Evolutionary conservation across 2,888 invertebrate species (phyloP), one percentile per base, ranked within the genome.

Genomic region (Lithophane ornitopus): DNA sequence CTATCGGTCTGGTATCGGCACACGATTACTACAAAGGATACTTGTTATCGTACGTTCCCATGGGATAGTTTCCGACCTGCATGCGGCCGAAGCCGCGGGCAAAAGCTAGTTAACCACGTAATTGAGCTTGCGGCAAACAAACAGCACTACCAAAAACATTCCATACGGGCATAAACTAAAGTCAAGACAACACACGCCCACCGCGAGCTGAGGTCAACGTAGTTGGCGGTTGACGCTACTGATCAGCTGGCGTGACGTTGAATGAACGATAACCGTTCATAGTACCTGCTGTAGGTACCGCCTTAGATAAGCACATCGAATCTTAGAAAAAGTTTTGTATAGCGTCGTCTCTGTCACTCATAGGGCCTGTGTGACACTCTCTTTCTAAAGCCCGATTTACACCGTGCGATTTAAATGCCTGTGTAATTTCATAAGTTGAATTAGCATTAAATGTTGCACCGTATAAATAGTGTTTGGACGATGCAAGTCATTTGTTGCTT

Each of bases 181-280:
- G 34, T 22, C 41, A 75, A 66, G 52, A 52, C 44, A 69, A 28
- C 39, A 28, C 70, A 71, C 68, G 68, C 63, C 65, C 59, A 56
- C 44, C 34, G 26, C 46, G 4, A 66, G 34, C 34, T 34, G 44
- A 65, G 69, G 66, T 82, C 69, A 76, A 49, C 58, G 52, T 58
- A 62, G 56, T 70, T 56, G 44, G 16, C 69, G 61, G 26, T 49
- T 54, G 66, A 61, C 54, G 54, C 59, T 26, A 44, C 56, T 34
- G 79, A 74, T 82, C 80, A 82, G 61, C 61, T 58, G 69, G 72
- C 82, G 67, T 83, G 67, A 80, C 84, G 84, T 80, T 70, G 76
- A 82, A 82, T 75, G 76, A 80, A 73, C 82, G 76, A 83, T 80
- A 80, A 72, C 69, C 28, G 83, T 70, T 41, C 28, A 71, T 49